Evolutionary conservation across 2,797 vertebrate genomes (phyloP).

Genomic region (Pangasius sanitwongsei): DNA sequence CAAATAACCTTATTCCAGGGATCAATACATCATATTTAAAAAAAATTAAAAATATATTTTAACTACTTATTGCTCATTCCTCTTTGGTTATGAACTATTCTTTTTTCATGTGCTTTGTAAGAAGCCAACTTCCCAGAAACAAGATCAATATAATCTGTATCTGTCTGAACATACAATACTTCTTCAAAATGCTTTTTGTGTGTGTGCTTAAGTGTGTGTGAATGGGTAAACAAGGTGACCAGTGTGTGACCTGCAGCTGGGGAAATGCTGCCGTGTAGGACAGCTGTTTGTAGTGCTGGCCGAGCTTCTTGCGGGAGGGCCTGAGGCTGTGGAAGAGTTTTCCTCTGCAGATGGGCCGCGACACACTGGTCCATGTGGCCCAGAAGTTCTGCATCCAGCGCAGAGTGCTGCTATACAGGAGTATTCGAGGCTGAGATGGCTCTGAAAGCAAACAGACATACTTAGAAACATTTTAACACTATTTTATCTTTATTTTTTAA

Average conservation of each 20-base stretch:
- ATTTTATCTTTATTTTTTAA: not conserved
- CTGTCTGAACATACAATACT: not conserved
- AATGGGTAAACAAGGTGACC: not conserved
- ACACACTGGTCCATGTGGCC: slow-evolving; percentile 95
- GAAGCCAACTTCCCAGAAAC: not conserved
- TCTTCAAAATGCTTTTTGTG: not conserved
- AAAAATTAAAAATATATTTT: too few relatives aligned
- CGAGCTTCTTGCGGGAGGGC: slow-evolving; percentile 91
- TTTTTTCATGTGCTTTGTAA: not conserved
- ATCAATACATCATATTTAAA: not conserved
- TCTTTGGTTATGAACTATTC: not conserved
- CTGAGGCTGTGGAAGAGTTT: slow-evolving; percentile 94
- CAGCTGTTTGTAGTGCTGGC: slow-evolving; percentile 97
- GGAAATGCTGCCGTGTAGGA: slow-evolving; percentile 94
- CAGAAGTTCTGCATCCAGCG: slow-evolving; percentile 99
- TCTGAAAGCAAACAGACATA: slow-evolving; percentile 69
- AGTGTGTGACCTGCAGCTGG: slow-evolving; percentile 83
- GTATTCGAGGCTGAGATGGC: slow-evolving; percentile 84
- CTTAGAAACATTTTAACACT: not conserved
- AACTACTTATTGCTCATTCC: not conserved
- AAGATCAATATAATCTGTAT: not conserved
- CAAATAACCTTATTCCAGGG: not conserved
- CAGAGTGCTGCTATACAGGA: slow-evolving; percentile 96
- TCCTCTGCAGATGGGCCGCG: slow-evolving; percentile 93
- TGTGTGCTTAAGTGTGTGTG: not conserved